Evolutionary conservation across 2,797 vertebrate species (phyloP), one percentile per base, ranked within the genome.

Genomic region (Tenualosa thibaudeaui): DNA sequence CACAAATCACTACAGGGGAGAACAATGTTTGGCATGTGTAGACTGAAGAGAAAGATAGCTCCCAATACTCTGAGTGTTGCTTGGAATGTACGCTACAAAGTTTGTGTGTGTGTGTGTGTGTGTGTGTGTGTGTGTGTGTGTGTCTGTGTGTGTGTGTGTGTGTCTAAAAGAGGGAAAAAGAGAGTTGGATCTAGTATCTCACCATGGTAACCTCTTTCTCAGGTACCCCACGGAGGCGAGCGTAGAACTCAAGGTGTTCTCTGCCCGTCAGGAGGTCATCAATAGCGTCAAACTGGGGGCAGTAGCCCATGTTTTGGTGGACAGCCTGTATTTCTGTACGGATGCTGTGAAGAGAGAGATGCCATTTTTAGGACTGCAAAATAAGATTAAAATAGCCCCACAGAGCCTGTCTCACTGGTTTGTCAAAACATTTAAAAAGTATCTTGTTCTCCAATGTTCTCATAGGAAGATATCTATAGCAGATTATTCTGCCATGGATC

Each of bases 231-330:
- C 98, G 95, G 85, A 99, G 92, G 81, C 97, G 95, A 0, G 97
- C 97, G 12, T 98, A 99, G 89, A 99, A 97, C 88, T 99, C 97
- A 93, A 99, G 94, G 40, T 99, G 98, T 86, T 99, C 98, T 87
- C 95, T 94, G 37, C 98, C 98, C 0, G 97, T 99, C 88, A 99
- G 93, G 54, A 99, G 95, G n/a, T 99, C 97, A 10, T 98, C 94
- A 31, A 99, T 94, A 71, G 97, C 98, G 87, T 99, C 98, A 2
- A 99, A 99, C 94, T 99, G 98, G 9, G 98, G 98, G 88, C 98
- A 99, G 43, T 99, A 99, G 24, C 98, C 98, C 97, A 98, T 94
- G 91, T 97, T 98, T 94, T 97, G 97, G 91, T 99, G 97, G 7
- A 98, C 98, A 51, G 96, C 92, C 0, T 95, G 93, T 94, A 99